These are phyloP conservation scores for Trichonephila inaurata DNA, from an alignment of 1,140 invertebrate genomes.

Conservation along the genomic window DNA sequence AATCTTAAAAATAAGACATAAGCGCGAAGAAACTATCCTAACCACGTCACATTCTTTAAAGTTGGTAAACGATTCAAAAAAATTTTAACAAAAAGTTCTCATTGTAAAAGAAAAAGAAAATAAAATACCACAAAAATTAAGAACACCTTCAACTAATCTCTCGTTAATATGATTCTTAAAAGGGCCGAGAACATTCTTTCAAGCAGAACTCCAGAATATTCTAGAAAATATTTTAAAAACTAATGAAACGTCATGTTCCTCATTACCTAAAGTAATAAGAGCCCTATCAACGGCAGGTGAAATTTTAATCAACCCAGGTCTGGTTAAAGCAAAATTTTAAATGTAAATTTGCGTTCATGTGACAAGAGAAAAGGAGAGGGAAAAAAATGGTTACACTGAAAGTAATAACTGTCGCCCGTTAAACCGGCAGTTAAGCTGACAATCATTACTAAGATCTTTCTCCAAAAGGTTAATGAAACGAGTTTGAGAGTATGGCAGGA, in stretches of 20 bases:
- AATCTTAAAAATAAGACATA: no score
- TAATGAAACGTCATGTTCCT: constrained; percentile 27
- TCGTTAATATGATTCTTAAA: neutral
- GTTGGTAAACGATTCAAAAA: no score
- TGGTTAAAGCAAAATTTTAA: neutral
- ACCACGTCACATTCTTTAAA: neutral
- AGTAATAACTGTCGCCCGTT: neutral
- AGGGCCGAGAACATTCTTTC: neutral
- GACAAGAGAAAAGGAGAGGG: neutral
- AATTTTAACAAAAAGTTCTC: neutral
- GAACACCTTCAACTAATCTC: neutral
- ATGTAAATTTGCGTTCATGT: neutral
- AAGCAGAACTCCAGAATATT: neutral
- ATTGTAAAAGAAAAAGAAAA: neutral
- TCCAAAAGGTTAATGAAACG: neutral
- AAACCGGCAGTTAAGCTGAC: constrained; percentile 16
- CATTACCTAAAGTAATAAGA: constrained; percentile 20
- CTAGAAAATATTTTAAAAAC: neutral
- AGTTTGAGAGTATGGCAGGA: neutral
- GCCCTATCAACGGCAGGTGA: neutral
- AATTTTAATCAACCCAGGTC: neutral
- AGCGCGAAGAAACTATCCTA: no score
- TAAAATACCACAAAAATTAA: neutral
- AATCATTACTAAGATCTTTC: neutral
- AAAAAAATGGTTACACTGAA: neutral